Conservation (phyloP, 2,888 invertebrate genomes). For the Physocephala rufipes region DNA sequence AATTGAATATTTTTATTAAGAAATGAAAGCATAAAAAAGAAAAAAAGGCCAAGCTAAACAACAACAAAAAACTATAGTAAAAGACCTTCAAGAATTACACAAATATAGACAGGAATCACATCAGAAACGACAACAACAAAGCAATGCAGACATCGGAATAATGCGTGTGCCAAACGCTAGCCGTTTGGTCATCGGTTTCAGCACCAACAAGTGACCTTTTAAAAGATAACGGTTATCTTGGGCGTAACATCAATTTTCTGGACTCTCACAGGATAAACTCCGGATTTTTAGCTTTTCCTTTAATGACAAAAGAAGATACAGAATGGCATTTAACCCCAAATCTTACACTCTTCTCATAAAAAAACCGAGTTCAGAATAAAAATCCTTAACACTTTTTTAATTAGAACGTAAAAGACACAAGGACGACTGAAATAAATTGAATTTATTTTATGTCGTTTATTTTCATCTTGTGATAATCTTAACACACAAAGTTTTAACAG, state of each 20-base stretch:
- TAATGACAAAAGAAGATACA: not conserved
- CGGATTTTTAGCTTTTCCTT: not conserved
- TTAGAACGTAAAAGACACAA: not conserved
- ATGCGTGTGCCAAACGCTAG: slow-evolving; percentile 10
- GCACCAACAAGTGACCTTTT: slow-evolving; percentile 26
- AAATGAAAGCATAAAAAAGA: too few relatives aligned
- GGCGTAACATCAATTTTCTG: not conserved
- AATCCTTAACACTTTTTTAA: not conserved
- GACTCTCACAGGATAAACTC: not conserved
- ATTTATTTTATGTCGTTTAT: too few relatives aligned
- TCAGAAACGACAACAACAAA: too few relatives aligned
- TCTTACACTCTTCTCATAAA: not conserved
- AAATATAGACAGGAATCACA: too few relatives aligned
- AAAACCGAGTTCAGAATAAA: not conserved
- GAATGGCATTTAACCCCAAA: not conserved
- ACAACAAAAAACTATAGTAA: not conserved
- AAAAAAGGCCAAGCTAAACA: slow-evolving; percentile 6
- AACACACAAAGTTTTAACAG: too few relatives aligned
- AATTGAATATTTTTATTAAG: slow-evolving; percentile 21
- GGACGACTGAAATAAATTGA: not conserved
- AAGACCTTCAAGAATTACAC: too few relatives aligned
- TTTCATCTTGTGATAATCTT: too few relatives aligned
- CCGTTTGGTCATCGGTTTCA: slow-evolving; percentile 7
- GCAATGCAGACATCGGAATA: too few relatives aligned
- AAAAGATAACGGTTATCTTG: slow-evolving; percentile 17